Conservation (phyloP, 2,113 vertebrate genomes). For the Galbula dea region DNA sequence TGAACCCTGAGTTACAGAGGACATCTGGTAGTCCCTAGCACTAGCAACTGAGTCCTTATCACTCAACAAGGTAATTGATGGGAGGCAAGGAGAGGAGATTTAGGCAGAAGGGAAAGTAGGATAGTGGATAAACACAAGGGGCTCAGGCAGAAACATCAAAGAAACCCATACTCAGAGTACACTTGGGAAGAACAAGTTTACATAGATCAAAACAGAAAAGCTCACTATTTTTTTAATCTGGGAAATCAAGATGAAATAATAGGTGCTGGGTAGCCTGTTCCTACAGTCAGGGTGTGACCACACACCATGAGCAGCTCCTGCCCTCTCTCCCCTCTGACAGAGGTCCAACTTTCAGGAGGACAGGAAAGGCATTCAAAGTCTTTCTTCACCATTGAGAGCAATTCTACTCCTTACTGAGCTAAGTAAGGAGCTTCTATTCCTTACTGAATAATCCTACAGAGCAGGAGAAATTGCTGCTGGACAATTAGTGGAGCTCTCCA, state of each 20-base stretch:
- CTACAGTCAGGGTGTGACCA: neutral
- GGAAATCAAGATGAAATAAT: neutral
- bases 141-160: neutral
- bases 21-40: neutral
- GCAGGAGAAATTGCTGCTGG: no score
- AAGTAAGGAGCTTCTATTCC: no score
- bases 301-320: neutral
- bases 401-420: neutral
- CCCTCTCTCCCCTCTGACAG: neutral
- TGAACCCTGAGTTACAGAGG: neutral
- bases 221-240: neutral
- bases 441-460: no score
- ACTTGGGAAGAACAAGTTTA: neutral
- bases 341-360: neutral
- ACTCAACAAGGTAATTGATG: neutral
- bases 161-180: neutral
- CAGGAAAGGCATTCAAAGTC: neutral
- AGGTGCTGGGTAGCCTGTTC: neutral
- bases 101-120: neutral
- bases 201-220: neutral
- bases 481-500: neutral
- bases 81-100: neutral
- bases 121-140: neutral
- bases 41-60: neutral
- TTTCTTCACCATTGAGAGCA: neutral